phyloP scores from a whole-genome alignment of 2,888 invertebrate species.

The Leptinotarsa rubiginosa region DNA sequence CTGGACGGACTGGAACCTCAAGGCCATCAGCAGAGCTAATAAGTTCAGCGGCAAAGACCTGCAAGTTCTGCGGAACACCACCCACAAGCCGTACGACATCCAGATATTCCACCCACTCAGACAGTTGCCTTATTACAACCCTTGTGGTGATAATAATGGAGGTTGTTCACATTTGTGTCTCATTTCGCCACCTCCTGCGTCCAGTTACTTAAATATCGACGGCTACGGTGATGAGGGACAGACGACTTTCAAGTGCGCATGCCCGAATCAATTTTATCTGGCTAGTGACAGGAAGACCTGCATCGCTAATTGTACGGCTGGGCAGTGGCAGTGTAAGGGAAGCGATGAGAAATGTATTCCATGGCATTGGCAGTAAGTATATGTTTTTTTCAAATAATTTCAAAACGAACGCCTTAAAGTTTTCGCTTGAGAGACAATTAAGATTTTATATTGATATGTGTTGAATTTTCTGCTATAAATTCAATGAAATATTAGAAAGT shows the following conservation, averaged over 20 bases:
- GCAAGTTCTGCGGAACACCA: slow-evolving; percentile 85
- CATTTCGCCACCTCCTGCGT: slow-evolving; percentile 83
- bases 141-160: slow-evolving; percentile 92
- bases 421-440: too few relatives aligned
- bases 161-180: slow-evolving; percentile 97
- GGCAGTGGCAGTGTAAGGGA: slow-evolving; percentile 83
- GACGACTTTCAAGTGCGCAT: slow-evolving; percentile 83
- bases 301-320: slow-evolving; percentile 92
- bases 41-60: slow-evolving; percentile 89
- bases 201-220: slow-evolving; percentile 81
- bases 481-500: too few relatives aligned
- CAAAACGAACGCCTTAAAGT: background rate
- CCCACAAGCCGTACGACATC: slow-evolving; percentile 94
- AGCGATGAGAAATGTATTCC: slow-evolving; percentile 80
- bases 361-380: slow-evolving; percentile 80
- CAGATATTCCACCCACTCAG: slow-evolving; percentile 91
- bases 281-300: slow-evolving; percentile 87
- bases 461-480: too few relatives aligned
- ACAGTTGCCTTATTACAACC: slow-evolving; percentile 90
- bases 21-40: slow-evolving; percentile 89
- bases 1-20: slow-evolving; percentile 99
- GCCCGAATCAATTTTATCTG: slow-evolving; percentile 94
- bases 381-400: slow-evolving; percentile 4
- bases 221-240: slow-evolving; percentile 85
- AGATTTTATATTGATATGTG: too few relatives aligned